phyloP scores from a whole-genome alignment of 1,140 invertebrate genomes.

The Antheraea pernyi region DNA sequence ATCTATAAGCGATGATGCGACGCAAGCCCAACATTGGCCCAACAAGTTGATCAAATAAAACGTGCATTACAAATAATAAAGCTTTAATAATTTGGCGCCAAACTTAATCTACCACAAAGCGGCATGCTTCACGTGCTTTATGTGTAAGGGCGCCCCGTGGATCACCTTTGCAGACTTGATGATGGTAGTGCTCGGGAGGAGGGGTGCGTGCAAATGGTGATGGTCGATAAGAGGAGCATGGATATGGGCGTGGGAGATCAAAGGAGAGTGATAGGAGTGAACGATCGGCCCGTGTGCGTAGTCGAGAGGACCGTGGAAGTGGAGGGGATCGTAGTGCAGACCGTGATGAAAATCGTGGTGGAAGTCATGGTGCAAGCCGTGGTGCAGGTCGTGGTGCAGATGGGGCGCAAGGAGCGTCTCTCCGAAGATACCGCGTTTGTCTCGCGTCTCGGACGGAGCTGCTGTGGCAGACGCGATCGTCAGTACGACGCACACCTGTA shows the following conservation, averaged over 20 bases:
- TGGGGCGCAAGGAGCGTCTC: conserved; percentile 25
- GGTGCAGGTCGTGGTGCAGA: conserved; percentile 9
- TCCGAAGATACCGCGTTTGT: conserved; percentile 34
- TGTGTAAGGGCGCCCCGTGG: background rate
- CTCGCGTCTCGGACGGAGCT: conserved; percentile 9
- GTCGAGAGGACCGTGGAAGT: background rate
- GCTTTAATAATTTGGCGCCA: conserved; percentile 8
- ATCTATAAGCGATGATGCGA: background rate
- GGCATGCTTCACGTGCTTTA: conserved; percentile 1
- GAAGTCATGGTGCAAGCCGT: conserved; percentile 8
- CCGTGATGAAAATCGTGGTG: conserved; percentile 16
- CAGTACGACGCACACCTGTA: conserved; percentile 33
- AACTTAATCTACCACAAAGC: background rate
- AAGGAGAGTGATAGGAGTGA: background rate
- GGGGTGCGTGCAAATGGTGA: conserved; percentile 6
- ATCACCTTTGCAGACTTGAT: conserved; percentile 11
- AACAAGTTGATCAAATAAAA: background rate
- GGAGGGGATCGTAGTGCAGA: conserved; percentile 7
- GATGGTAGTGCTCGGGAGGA: conserved; percentile 6
- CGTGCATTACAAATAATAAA: background rate
- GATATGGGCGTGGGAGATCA: conserved; percentile 7
- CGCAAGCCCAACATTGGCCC: too few species aligned
- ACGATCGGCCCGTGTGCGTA: conserved; percentile 4
- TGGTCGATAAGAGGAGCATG: conserved; percentile 7
- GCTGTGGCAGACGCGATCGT: conserved; percentile 24